Evolutionary conservation across 2,888 invertebrate genomes (phyloP), one percentile per base, ranked within the genome.

Genomic region (Quadroppia sp.): DNA sequence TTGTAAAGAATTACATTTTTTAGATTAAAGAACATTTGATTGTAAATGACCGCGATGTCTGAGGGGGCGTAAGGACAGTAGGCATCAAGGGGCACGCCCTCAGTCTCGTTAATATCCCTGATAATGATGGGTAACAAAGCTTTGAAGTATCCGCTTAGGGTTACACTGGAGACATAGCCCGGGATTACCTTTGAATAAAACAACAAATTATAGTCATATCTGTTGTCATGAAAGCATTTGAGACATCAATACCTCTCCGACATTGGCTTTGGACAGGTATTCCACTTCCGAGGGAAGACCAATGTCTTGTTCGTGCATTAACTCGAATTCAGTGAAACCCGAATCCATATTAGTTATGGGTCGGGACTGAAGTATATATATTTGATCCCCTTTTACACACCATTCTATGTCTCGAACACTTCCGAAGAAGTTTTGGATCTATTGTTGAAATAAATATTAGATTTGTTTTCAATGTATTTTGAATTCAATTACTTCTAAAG

Each of bases 321-420:
- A 81, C 79, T 93, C 92, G 78, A 88, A 90, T 74, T 91, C 89
- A 0, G 87, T 88, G 87, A 91, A 91, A 48, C 79, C 79, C 0
- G 85, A 82, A 77, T 89, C 87, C 40, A 89, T 80, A 0, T 89
- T 88, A 0, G 91, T 91, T 72, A 92, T 87, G 0, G 91, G 90
- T 7, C 92, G 86, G 1, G 89, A 88, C 87, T 92, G 90, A n/a
- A 90, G 82, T 17, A 90, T 75, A 71, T 75, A 77, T 40, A 77
- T 59, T 53, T 71, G 70, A 78, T 88, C 88, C 80, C 87, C 83
- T 75, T 81, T 82, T 59, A 90, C 82, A 13, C 90, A 91, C 89
- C 91, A 93, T 82, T 93, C 92, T 73, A 93, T 87, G 80, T 92
- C 92, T 77, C 90, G 85, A 0, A 88, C 86, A 3, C 36, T 64